phyloP scores from a whole-genome alignment of 1,140 invertebrate genomes.

The Choristoneura fumiferana region DNA sequence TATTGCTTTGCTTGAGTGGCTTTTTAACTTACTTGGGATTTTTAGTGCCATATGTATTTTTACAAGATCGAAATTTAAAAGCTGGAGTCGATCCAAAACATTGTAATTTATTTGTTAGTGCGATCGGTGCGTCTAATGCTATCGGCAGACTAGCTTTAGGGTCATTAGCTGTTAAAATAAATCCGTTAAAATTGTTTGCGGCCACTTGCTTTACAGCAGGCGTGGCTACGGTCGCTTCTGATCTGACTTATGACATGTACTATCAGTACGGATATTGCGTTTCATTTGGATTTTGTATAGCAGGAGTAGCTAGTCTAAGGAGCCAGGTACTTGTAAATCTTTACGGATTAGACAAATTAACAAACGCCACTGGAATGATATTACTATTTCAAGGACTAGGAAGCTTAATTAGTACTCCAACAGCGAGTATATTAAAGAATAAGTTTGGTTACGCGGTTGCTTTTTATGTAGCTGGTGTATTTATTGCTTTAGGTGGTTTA shows the following conservation, averaged over 20 bases:
- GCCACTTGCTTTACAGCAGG: slow-evolving; percentile 40
- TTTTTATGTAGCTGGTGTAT: slow-evolving; percentile 57
- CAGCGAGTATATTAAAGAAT: slow-evolving; percentile 52
- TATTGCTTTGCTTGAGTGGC: slow-evolving; percentile 50
- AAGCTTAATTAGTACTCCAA: slow-evolving; percentile 59
- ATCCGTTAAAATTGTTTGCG: slow-evolving; percentile 46
- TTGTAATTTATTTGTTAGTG: slow-evolving; percentile 55
- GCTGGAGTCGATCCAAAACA: slow-evolving; percentile 43
- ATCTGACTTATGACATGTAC: slow-evolving; percentile 50
- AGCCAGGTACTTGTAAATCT: slow-evolving; percentile 57
- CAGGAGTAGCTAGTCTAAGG: slow-evolving; percentile 48
- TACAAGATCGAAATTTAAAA: slow-evolving; percentile 46
- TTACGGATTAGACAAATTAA: slow-evolving; percentile 67
- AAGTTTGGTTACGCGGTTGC: slow-evolving; percentile 48
- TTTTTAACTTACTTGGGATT: slow-evolving; percentile 56
- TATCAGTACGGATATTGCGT: slow-evolving; percentile 61
- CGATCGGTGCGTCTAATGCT: slow-evolving; percentile 56
- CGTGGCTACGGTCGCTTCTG: slow-evolving; percentile 44
- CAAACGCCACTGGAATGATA: slow-evolving; percentile 64
- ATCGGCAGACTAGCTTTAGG: slow-evolving; percentile 54
- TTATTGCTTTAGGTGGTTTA: slow-evolving; percentile 48
- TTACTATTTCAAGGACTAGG: slow-evolving; percentile 66
- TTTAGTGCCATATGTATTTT: slow-evolving; percentile 62
- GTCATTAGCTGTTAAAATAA: slow-evolving; percentile 49
- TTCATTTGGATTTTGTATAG: slow-evolving; percentile 57